A percentile compares a stretch with the other conserved stretches of the same genome.
Conservation (phyloP, 2,113 vertebrate genomes). For the Phyllostomus hastatus region DNA sequence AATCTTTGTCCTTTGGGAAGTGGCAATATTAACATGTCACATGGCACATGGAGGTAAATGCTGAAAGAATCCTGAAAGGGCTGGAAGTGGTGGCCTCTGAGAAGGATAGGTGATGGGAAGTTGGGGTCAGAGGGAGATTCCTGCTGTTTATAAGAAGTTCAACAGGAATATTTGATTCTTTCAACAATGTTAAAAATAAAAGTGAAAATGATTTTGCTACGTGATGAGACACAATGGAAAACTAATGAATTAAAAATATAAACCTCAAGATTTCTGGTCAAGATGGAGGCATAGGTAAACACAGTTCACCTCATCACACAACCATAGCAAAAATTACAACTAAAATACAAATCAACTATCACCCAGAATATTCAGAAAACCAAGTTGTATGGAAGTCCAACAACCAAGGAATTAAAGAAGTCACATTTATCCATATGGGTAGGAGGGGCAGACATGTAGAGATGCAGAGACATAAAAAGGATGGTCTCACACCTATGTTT, state of each 20-base stretch:
- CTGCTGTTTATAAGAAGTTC: neutral
- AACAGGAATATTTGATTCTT: neutral
- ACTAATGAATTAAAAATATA: slow-evolving; percentile 9
- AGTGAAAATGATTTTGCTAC: neutral
- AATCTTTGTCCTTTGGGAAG: neutral
- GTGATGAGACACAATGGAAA: neutral
- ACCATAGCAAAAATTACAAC: no score
- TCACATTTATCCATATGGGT: no score
- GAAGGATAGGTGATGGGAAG: neutral
- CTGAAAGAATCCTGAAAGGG: neutral
- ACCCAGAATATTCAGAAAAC: no score
- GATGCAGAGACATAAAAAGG: no score
- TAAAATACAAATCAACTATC: no score
- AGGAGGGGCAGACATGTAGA: no score
- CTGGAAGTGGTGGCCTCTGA: neutral
- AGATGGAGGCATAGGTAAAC: no score
- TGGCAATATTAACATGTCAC: neutral
- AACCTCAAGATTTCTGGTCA: no score
- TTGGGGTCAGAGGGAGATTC: rapidly evolving
- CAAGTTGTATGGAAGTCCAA: no score
- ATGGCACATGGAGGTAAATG: neutral
- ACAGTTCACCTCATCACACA: no score
- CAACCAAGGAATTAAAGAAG: no score
- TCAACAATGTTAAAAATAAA: neutral
- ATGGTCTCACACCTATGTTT: no score